A percentile compares a stretch with the other conserved stretches of the same genome.
phyloP scores from a whole-genome alignment of 1,140 invertebrate species.

The Octopus bimaculoides region DNA sequence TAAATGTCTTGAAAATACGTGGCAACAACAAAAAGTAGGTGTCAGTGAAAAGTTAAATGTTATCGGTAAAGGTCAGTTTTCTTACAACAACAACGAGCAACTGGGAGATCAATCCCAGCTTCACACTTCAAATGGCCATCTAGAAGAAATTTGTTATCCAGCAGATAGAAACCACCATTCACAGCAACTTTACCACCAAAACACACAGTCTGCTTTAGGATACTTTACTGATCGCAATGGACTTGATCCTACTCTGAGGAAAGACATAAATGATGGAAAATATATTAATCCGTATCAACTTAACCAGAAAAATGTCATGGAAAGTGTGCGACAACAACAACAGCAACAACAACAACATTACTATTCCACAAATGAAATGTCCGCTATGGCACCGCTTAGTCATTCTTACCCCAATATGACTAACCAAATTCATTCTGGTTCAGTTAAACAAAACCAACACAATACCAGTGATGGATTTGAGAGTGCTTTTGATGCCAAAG shows the following conservation, averaged over 20 bases:
- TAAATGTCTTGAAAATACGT: slow-evolving; percentile 6
- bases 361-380: neutral
- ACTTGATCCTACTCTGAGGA: neutral
- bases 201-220: neutral
- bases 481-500: slow-evolving; percentile 11
- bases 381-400: neutral
- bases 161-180: neutral
- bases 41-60: slow-evolving; percentile 4
- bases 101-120: neutral
- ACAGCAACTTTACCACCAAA: neutral
- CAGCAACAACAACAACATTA: neutral
- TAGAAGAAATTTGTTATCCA: neutral
- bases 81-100: neutral
- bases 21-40: slow-evolving; percentile 12
- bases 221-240: neutral
- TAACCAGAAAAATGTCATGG: neutral
- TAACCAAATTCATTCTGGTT: neutral
- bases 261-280: neutral
- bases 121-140: neutral
- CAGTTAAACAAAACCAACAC: neutral
- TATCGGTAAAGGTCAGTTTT: slow-evolving; percentile 3
- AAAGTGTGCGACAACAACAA: neutral
- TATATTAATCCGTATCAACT: neutral
- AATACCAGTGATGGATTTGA: slow-evolving; percentile 6
- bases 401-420: slow-evolving; percentile 1